phyloP scores from a whole-genome alignment of 2,888 invertebrate genomes.

The Melinaea menophilus region DNA sequence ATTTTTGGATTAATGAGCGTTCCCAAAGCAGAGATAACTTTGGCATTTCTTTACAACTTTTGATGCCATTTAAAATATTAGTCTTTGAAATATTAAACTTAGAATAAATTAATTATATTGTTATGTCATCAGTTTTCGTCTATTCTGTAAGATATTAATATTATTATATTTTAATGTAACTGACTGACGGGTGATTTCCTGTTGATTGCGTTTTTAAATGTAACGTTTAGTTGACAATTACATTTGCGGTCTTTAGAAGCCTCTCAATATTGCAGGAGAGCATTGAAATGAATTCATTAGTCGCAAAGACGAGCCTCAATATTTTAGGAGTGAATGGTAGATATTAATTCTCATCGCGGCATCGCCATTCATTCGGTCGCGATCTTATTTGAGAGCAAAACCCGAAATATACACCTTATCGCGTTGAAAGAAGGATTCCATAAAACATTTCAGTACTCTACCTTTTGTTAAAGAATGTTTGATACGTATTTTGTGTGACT shows the following conservation, averaged over 20 bases:
- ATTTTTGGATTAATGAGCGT: constrained; percentile 20
- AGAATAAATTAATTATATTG: constrained; percentile 22
- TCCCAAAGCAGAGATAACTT: constrained; percentile 18
- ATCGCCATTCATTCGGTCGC: constrained; percentile 44
- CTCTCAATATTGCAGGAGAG: constrained; percentile 21
- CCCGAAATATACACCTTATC: constrained; percentile 13
- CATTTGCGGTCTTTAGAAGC: constrained; percentile 12
- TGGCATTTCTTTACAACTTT: constrained; percentile 15
- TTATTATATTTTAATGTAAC: no score
- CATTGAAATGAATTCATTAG: constrained; percentile 66
- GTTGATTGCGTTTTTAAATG: no score
- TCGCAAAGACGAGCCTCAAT: constrained; percentile 52
- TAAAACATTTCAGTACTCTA: not conserved
- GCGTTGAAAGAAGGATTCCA: constrained; percentile 8
- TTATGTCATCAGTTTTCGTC: not conserved
- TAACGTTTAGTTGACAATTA: no score
- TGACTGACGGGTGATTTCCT: no score
- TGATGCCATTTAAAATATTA: constrained; percentile 27
- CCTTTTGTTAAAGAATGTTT: constrained; percentile 11
- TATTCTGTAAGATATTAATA: not conserved
- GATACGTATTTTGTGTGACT: constrained; percentile 9
- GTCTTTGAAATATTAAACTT: constrained; percentile 24
- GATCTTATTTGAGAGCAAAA: constrained; percentile 9
- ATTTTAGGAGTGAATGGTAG: constrained; percentile 65
- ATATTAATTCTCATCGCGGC: constrained; percentile 56